Percentiles rank a stretch among this genome's conserved stretches.
These are phyloP conservation scores for Chaetogeoica ovagalla DNA, from an alignment of 2,888 invertebrate species.

Conservation along the genomic window DNA sequence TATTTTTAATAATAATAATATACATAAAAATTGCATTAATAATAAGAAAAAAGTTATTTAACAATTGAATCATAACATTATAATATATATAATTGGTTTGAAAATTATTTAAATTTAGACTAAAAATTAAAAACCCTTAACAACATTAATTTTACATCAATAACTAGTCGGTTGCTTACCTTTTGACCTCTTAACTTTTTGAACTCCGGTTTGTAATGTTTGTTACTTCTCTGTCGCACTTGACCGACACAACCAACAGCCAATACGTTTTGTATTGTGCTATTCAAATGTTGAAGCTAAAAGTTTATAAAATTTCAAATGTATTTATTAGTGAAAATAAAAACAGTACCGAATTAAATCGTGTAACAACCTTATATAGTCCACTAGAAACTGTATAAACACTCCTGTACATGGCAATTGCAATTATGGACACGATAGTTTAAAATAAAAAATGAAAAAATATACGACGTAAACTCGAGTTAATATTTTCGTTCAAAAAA, in stretches of 20 bases:
- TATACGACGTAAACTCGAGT: too few species aligned
- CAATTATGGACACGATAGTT: too few species aligned
- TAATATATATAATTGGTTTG: too few species aligned
- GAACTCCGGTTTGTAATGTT: conserved; percentile 82
- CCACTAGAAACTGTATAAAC: background rate
- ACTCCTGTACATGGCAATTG: background rate
- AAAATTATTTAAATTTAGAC: too few species aligned
- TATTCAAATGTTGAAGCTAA: conserved; percentile 11
- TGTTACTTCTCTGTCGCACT: conserved; percentile 58
- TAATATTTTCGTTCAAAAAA: background rate
- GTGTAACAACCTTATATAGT: conserved; percentile 26
- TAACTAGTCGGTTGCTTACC: conserved; percentile 57
- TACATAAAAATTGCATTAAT: background rate
- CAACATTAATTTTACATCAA: background rate
- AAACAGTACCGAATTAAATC: background rate
- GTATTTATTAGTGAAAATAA: background rate
- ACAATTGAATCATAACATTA: too few species aligned
- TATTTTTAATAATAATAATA: conserved; percentile 1
- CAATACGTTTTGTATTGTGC: background rate
- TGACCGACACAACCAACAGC: conserved; percentile 24
- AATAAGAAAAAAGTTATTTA: too few species aligned
- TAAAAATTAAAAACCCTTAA: background rate
- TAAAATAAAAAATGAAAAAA: background rate
- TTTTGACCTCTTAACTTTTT: conserved; percentile 67
- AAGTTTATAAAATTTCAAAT: background rate